A percentile compares a stretch with the other conserved stretches of the same genome.
Conservation (phyloP, 2,113 vertebrate species). For the Megaptera novaeangliae region DNA sequence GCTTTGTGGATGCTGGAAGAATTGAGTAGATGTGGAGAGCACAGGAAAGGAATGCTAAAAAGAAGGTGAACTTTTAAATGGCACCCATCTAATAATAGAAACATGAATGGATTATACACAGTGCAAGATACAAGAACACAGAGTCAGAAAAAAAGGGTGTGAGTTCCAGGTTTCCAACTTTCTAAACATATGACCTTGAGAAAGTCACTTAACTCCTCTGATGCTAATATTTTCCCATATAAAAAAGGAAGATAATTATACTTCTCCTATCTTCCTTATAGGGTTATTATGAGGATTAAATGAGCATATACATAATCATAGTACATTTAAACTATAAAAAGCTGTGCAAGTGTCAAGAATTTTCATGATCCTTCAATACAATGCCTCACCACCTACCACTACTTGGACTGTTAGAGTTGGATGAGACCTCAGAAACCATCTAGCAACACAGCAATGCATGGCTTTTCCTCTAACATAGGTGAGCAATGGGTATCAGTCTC, state of each 20-base stretch:
- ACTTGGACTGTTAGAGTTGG: neutral
- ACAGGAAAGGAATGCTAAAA: neutral
- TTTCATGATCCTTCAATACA: neutral
- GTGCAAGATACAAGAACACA: neutral
- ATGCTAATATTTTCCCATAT: neutral
- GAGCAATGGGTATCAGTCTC: neutral
- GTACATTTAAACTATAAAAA: neutral
- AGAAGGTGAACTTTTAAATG: neutral
- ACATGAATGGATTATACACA: neutral
- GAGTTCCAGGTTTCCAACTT: neutral
- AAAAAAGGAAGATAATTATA: neutral
- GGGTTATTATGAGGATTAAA: neutral
- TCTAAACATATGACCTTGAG: neutral
- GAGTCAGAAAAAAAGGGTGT: neutral
- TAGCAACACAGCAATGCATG: neutral
- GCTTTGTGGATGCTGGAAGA: neutral
- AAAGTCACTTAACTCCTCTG: neutral
- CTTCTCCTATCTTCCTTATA: neutral
- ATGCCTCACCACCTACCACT: neutral
- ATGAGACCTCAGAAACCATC: neutral
- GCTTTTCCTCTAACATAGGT: neutral
- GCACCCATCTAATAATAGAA: neutral
- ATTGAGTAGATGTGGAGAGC: neutral
- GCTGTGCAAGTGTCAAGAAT: neutral
- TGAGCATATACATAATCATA: neutral